Evolutionary conservation across 2,797 vertebrate genomes (phyloP).

Genomic region (Salarias fasciatus): DNA sequence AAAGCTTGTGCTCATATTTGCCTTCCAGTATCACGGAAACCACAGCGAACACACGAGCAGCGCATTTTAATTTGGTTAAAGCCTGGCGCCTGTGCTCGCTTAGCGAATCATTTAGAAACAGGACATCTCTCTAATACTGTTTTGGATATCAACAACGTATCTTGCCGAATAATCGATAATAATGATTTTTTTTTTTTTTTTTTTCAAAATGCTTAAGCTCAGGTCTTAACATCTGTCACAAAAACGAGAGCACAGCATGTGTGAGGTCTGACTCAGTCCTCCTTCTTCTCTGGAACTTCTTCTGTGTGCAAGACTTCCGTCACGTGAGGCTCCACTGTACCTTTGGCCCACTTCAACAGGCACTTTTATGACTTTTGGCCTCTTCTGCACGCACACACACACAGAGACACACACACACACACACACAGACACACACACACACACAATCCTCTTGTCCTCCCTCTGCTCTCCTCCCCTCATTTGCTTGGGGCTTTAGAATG

Average conservation of each 20-base stretch:
- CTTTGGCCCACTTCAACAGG: conserved; percentile 60
- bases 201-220: not conserved
- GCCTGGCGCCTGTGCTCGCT: conserved; percentile 4
- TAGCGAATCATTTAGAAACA: not conserved
- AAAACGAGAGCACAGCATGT: not conserved
- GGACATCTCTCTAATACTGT: too few species aligned
- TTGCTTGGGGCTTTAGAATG: conserved; percentile 53
- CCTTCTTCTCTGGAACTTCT: conserved; percentile 7
- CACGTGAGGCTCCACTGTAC: conserved; percentile 65
- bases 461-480: conserved; percentile 24
- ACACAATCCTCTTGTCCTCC: not conserved
- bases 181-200: too few species aligned
- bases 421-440: conserved; percentile 1
- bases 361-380: conserved; percentile 48
- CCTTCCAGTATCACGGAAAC: conserved; percentile 27
- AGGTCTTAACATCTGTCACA: not conserved
- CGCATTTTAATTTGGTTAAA: too few species aligned
- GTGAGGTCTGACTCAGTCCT: conserved; percentile 15
- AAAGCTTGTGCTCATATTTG: conserved; percentile 39
- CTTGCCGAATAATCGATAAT: too few species aligned
- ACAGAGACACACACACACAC: not conserved
- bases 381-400: not conserved
- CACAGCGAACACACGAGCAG: conserved; percentile 36
- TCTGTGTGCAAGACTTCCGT: conserved; percentile 35
- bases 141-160: too few species aligned